A percentile compares a stretch with the other conserved stretches of the same genome.
These are phyloP conservation scores for Littorina saxatilis DNA, from an alignment of 1,140 invertebrate species.

Conservation along the genomic window DNA sequence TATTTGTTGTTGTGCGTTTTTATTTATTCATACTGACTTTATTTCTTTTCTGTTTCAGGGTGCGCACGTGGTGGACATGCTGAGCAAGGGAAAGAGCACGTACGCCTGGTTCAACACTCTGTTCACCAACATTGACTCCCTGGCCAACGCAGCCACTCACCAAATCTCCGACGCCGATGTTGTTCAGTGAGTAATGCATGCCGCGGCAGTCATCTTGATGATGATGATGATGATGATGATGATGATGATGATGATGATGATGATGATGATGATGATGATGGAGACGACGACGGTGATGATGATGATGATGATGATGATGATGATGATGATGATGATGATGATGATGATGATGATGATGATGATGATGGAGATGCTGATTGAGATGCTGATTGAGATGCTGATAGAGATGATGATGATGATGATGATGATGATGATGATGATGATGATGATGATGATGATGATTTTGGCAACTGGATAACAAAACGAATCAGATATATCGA, in stretches of 20 bases:
- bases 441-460: too few relatives aligned
- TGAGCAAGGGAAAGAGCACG: slow-evolving; percentile 37
- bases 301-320: too few relatives aligned
- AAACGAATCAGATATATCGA: too few relatives aligned
- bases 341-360: too few relatives aligned
- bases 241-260: too few relatives aligned
- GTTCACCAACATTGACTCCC: slow-evolving; percentile 44
- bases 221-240: too few relatives aligned
- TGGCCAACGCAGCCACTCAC: slow-evolving; percentile 48
- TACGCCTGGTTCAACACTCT: slow-evolving; percentile 48
- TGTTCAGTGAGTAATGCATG: neutral
- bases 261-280: too few relatives aligned
- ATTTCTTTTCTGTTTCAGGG: slow-evolving; percentile 40
- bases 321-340: too few relatives aligned
- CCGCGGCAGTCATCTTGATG: neutral
- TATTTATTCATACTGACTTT: neutral
- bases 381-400: neutral
- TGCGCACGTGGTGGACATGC: slow-evolving; percentile 41
- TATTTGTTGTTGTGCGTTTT: too few relatives aligned
- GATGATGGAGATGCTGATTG: too few relatives aligned
- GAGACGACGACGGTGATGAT: neutral
- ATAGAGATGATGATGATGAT: too few relatives aligned
- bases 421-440: too few relatives aligned
- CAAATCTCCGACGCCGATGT: slow-evolving; percentile 39
- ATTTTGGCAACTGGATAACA: neutral